Conservation (phyloP, 2,888 invertebrate species). For the Deilephila porcellus region DNA sequence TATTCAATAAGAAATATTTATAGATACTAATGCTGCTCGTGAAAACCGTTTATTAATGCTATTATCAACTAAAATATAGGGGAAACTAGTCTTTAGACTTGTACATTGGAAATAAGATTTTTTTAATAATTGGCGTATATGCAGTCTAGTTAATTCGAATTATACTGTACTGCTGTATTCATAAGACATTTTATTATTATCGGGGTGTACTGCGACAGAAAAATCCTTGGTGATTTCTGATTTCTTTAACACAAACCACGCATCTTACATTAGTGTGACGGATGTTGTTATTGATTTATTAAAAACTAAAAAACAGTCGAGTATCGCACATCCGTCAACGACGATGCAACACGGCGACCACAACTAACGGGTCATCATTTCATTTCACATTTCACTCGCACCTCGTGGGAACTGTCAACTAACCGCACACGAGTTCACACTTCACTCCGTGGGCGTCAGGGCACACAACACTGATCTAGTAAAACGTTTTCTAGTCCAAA, state of each 20-base stretch:
- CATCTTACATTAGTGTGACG: no score
- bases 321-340: conserved; percentile 4
- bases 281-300: no score
- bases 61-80: not conserved
- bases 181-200: no score
- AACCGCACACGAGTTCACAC: conserved; percentile 42
- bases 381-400: conserved; percentile 67
- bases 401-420: conserved; percentile 74
- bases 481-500: conserved; percentile 19
- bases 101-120: no score
- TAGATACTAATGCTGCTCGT: no score
- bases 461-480: conserved; percentile 36
- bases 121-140: no score
- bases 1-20: not conserved
- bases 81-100: not conserved
- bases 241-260: no score
- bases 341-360: conserved; percentile 39
- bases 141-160: no score
- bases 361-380: conserved; percentile 65
- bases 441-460: conserved; percentile 40
- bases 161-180: no score
- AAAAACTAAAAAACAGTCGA: not conserved
- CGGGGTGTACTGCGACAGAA: no score
- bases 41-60: not conserved
- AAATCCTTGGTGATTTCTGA: no score